These are phyloP conservation scores for Buceros bicornis DNA, from an alignment of 2,797 vertebrate species.

Conservation along the genomic window DNA sequence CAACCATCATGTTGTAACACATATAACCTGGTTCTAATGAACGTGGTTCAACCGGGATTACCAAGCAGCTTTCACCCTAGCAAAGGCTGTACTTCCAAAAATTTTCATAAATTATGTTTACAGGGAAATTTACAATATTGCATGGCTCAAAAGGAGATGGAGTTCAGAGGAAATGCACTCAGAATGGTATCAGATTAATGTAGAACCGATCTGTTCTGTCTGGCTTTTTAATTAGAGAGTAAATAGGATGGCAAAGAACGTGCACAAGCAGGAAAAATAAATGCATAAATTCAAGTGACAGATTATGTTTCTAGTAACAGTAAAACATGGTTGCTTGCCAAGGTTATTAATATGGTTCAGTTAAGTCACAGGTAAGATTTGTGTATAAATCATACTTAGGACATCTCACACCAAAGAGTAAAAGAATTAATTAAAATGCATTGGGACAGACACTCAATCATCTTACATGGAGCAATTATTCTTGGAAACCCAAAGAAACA, in stretches of 20 bases:
- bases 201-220: neutral
- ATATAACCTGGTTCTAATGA: neutral
- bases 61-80: neutral
- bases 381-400: conserved; percentile 30
- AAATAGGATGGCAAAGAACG: neutral
- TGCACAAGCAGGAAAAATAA: conserved; percentile 15
- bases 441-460: conserved; percentile 36
- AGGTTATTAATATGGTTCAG: conserved; percentile 41
- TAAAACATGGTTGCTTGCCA: neutral
- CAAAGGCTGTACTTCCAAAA: neutral
- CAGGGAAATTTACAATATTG: neutral
- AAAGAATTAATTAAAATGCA: conserved; percentile 21
- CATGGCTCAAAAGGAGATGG: neutral
- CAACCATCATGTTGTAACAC: neutral
- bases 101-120: neutral
- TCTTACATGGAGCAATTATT: neutral
- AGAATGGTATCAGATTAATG: conserved; percentile 25
- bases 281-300: conserved; percentile 30
- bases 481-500: conserved; percentile 9
- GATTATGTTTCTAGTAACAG: conserved; percentile 37
- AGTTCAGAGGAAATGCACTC: neutral
- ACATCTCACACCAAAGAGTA: neutral
- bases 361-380: conserved; percentile 41
- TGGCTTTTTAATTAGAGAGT: conserved; percentile 22
- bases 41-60: neutral